These are phyloP conservation scores for Chaenodraco wilsoni DNA, from an alignment of 2,797 vertebrate genomes.

Conservation along the genomic window DNA sequence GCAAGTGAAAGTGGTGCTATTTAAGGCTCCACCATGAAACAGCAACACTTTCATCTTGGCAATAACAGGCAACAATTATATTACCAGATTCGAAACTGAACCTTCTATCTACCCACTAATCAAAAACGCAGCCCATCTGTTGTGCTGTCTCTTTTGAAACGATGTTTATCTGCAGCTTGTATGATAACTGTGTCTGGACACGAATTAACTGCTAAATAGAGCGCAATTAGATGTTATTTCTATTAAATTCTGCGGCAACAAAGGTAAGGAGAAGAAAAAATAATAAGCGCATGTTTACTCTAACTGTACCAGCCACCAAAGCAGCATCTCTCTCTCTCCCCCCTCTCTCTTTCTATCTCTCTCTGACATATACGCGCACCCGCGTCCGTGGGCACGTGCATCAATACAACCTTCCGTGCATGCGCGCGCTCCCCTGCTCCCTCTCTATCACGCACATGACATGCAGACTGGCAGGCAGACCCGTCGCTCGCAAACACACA, in stretches of 20 bases:
- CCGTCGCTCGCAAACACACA: constrained; percentile 41
- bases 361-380: constrained; percentile 48
- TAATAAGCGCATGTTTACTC: constrained; percentile 67
- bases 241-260: constrained; percentile 66
- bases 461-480: constrained; percentile 69
- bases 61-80: constrained; percentile 88
- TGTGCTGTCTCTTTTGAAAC: constrained; percentile 82
- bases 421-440: constrained; percentile 53
- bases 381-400: constrained; percentile 62
- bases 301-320: constrained; percentile 61
- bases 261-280: constrained; percentile 54
- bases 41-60: constrained; percentile 87
- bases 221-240: constrained; percentile 77
- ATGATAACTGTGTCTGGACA: constrained; percentile 82
- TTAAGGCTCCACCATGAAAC: constrained; percentile 85
- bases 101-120: constrained; percentile 86
- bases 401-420: constrained; percentile 62
- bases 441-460: constrained; percentile 62
- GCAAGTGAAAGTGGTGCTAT: constrained; percentile 86
- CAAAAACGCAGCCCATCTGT: constrained; percentile 87
- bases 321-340: constrained; percentile 57
- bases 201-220: constrained; percentile 81
- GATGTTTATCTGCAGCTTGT: constrained; percentile 81
- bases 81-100: constrained; percentile 84
- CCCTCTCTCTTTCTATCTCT: constrained; percentile 34